Conservation (phyloP, 2,888 invertebrate genomes). For the Drosophila incognita region DNA sequence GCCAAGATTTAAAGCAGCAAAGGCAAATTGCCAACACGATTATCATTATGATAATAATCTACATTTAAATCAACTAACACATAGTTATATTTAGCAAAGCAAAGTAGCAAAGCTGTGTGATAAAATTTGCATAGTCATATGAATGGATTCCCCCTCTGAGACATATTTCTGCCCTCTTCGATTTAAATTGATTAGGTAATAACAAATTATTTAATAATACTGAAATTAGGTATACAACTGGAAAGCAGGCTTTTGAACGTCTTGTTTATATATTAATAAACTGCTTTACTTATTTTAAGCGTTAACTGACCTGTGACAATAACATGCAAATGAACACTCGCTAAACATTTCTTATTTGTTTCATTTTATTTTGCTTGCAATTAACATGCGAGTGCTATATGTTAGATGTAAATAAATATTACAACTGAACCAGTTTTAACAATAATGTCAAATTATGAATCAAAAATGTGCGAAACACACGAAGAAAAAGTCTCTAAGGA, state of each 20-base stretch:
- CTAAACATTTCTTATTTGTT: neutral
- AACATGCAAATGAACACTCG: neutral
- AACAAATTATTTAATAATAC: neutral
- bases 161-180: neutral
- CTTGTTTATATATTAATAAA: neutral
- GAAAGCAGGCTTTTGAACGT: neutral
- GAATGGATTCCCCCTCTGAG: neutral
- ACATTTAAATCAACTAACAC: neutral
- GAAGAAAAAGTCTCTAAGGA: no score
- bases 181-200: neutral
- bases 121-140: neutral
- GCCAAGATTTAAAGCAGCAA: neutral
- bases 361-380: neutral
- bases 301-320: constrained; percentile 7
- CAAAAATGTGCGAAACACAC: neutral
- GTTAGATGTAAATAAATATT: neutral
- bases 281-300: neutral
- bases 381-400: neutral
- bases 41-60: neutral
- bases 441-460: neutral
- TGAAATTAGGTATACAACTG: neutral
- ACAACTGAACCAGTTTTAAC: neutral
- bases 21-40: neutral
- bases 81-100: neutral
- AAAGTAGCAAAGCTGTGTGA: neutral